These are phyloP conservation scores for Sinodicranocentrus sp. DNA, from an alignment of 2,888 invertebrate species.

Conservation along the genomic window DNA sequence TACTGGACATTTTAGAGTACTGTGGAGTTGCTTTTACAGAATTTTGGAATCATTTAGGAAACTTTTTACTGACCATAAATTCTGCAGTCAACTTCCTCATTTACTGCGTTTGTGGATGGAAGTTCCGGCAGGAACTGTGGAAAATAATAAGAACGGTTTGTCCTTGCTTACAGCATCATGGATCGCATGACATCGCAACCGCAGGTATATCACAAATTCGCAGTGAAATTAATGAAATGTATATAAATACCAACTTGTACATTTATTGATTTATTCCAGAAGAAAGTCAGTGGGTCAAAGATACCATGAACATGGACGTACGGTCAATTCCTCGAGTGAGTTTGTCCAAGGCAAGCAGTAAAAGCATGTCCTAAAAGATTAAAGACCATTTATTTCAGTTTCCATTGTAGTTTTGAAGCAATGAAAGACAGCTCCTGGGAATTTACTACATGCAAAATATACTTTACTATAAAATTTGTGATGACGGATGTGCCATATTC, in stretches of 20 bases:
- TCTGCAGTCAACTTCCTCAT: constrained; percentile 74
- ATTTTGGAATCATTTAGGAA: constrained; percentile 71
- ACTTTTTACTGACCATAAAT: constrained; percentile 73
- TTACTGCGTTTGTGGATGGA: constrained; percentile 72
- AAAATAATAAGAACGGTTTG: constrained; percentile 35
- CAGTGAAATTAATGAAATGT: no score
- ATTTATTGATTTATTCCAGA: constrained; percentile 39
- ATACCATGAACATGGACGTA: constrained; percentile 45
- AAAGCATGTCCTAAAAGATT: neutral
- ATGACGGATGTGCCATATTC: no score
- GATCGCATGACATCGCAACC: constrained; percentile 57
- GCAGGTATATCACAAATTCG: constrained; percentile 50
- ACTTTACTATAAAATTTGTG: no score
- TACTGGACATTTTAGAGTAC: constrained; percentile 67
- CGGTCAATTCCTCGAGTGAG: constrained; percentile 48
- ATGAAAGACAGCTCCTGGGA: no score
- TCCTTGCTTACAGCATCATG: constrained; percentile 46
- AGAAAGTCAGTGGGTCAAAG: constrained; percentile 54
- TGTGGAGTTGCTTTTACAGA: constrained; percentile 16
- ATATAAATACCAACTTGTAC: neutral
- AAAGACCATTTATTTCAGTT: no score
- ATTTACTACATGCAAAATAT: no score
- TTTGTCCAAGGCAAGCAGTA: constrained; percentile 24
- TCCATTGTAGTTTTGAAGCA: no score
- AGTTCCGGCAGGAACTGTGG: constrained; percentile 71